These are phyloP conservation scores for Erannis defoliaria DNA, from an alignment of 2,888 invertebrate species.

Conservation along the genomic window DNA sequence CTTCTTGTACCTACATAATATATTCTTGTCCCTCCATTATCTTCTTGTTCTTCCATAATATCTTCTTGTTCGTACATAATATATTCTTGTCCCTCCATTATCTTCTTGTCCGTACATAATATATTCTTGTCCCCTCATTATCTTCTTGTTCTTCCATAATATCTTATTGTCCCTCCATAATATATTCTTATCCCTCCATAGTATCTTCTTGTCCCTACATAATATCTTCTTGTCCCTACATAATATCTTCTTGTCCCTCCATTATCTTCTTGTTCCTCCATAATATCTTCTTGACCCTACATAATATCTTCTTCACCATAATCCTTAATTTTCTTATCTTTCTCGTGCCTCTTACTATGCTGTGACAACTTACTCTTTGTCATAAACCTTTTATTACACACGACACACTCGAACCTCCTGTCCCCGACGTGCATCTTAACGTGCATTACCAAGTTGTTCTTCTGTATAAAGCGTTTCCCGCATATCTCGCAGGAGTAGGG, in stretches of 20 bases:
- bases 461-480: slow-evolving; percentile 73
- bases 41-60: no score
- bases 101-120: no score
- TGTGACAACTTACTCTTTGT: slow-evolving; percentile 67
- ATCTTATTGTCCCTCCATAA: no score
- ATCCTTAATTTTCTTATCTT: slow-evolving; percentile 58
- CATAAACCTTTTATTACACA: slow-evolving; percentile 70
- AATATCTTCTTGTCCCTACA: not conserved
- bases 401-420: slow-evolving; percentile 62
- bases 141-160: no score
- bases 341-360: slow-evolving; percentile 70
- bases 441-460: slow-evolving; percentile 76
- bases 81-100: no score
- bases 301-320: slow-evolving; percentile 15
- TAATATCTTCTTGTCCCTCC: not conserved
- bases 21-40: no score
- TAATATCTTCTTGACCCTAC: not conserved
- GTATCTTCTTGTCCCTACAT: no score
- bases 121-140: no score
- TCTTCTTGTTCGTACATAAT: no score
- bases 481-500: slow-evolving; percentile 74
- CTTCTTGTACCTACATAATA: no score
- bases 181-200: no score
- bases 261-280: not conserved
- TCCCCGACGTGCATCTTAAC: slow-evolving; percentile 73